Conservation (phyloP, 1,140 invertebrate genomes). For the Hermetia illucens region DNA sequence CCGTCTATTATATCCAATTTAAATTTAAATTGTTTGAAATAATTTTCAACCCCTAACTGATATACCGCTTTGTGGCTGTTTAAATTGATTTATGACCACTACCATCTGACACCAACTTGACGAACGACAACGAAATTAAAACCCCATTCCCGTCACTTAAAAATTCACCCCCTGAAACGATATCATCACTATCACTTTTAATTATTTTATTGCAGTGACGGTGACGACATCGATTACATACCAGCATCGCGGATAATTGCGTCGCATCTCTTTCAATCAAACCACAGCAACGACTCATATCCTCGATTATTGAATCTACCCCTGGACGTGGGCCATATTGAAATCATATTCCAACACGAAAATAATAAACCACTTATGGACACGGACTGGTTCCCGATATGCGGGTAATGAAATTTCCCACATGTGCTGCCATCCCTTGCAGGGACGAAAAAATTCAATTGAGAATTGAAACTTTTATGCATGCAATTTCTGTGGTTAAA, state of each 20-base stretch:
- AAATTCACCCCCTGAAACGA: too few species aligned
- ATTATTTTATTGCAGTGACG: conserved; percentile 35
- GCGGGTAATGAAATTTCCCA: conserved; percentile 17
- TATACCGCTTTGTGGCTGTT: too few species aligned
- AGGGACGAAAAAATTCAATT: too few species aligned
- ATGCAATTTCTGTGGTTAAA: too few species aligned
- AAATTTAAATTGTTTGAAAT: too few species aligned
- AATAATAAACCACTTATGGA: conserved; percentile 21
- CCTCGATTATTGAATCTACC: conserved; percentile 23
- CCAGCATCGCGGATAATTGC: conserved; percentile 44
- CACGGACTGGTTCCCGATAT: conserved; percentile 27
- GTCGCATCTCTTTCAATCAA: conserved; percentile 32
- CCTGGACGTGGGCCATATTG: conserved; percentile 27
- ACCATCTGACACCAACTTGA: too few species aligned
- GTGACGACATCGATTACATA: conserved; percentile 47
- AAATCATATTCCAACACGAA: conserved; percentile 30
- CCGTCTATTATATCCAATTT: too few species aligned
- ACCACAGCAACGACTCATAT: conserved; percentile 24
- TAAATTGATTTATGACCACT: too few species aligned
- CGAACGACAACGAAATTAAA: too few species aligned
- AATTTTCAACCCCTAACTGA: too few species aligned
- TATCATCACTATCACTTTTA: conserved; percentile 8
- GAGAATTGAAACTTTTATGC: too few species aligned
- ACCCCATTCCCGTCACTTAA: too few species aligned
- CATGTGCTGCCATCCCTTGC: background rate